phyloP scores from a whole-genome alignment of 2,113 vertebrate species.

The Protomyctophum bolini region DNA sequence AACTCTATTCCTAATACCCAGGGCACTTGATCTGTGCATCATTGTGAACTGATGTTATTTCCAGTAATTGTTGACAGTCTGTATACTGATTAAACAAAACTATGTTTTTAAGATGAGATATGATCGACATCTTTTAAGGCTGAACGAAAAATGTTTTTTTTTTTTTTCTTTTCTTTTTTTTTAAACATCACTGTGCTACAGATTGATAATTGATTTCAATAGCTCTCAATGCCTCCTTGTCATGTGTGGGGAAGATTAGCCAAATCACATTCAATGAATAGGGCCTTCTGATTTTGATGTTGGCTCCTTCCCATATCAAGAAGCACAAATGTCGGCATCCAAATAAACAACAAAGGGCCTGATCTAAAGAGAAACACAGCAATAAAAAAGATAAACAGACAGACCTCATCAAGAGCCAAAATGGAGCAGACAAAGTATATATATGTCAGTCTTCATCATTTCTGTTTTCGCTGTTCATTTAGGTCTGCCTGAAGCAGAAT shows the following conservation, averaged over 20 bases:
- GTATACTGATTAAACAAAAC: no score
- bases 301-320: slow-evolving; percentile 28
- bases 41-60: no score
- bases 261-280: slow-evolving; percentile 57
- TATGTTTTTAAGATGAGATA: no score
- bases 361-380: neutral
- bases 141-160: slow-evolving; percentile 29
- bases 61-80: no score
- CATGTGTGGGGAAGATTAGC: slow-evolving; percentile 49
- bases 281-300: slow-evolving; percentile 41
- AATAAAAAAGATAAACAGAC: neutral
- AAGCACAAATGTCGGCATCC: slow-evolving; percentile 28
- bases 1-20: no score
- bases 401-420: slow-evolving; percentile 5
- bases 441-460: neutral
- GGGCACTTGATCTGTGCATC: no score
- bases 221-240: slow-evolving; percentile 18
- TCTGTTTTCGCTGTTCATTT: neutral
- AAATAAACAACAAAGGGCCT: neutral
- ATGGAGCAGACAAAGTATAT: neutral
- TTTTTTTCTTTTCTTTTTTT: slow-evolving; percentile 57
- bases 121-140: slow-evolving; percentile 34
- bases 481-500: neutral
- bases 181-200: slow-evolving; percentile 38
- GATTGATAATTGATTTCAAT: slow-evolving; percentile 46